phyloP scores from a whole-genome alignment of 2,888 invertebrate genomes.

The Pseudanteris insignis region DNA sequence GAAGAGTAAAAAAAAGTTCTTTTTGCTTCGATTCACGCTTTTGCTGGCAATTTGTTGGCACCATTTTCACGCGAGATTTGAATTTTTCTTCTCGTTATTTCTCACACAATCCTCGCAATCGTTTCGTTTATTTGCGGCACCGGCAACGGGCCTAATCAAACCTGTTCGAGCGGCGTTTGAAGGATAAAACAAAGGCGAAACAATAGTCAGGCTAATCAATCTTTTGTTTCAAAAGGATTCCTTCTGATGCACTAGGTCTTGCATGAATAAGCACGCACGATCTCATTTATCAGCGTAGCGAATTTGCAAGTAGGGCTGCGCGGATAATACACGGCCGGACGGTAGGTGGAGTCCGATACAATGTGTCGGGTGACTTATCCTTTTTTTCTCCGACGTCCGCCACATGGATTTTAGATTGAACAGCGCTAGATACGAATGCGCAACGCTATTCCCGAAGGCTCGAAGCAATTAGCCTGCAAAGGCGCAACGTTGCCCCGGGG shows the following conservation, averaged over 20 bases:
- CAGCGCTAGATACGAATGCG: too few species aligned
- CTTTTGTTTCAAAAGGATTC: conserved; percentile 37
- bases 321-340: conserved; percentile 13
- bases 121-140: conserved; percentile 13
- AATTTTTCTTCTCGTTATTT: too few species aligned
- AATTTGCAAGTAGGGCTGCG: conserved; percentile 23
- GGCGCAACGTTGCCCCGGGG: conserved; percentile 53
- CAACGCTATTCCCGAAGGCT: conserved; percentile 1
- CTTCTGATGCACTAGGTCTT: conserved; percentile 27
- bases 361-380: conserved; percentile 6
- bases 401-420: neutral
- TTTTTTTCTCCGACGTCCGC: conserved; percentile 1
- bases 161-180: conserved; percentile 21
- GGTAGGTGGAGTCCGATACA: conserved; percentile 21
- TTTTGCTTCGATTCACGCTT: too few species aligned
- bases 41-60: too few species aligned
- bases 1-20: too few species aligned
- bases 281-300: conserved; percentile 38
- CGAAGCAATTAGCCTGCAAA: conserved; percentile 53
- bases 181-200: conserved; percentile 28
- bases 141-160: conserved; percentile 26
- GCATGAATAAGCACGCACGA: conserved; percentile 38
- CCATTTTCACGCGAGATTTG: too few species aligned
- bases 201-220: conserved; percentile 39
- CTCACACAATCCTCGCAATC: neutral